Evolutionary conservation across 92 coral and sea anemone genomes (phyloP).

Genomic region (Epizoanthus ramosus): DNA sequence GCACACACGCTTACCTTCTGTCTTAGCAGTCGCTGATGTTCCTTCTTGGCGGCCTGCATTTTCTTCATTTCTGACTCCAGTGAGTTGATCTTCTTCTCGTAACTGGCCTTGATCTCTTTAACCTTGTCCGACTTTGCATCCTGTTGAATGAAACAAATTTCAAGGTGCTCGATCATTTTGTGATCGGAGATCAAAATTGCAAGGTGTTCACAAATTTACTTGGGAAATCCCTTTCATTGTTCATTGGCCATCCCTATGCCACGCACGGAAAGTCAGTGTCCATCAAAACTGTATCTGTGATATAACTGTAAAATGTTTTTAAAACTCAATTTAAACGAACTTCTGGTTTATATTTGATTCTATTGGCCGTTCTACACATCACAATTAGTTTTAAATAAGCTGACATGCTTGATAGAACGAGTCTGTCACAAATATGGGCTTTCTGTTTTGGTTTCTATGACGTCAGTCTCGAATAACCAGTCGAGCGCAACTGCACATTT

Average conservation of each 20-base stretch:
- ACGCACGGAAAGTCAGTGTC: too few relatives aligned
- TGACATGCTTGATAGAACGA: not conserved
- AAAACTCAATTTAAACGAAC: not conserved
- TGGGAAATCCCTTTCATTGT: too few relatives aligned
- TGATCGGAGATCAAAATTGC: not conserved
- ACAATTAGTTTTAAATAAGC: not conserved
- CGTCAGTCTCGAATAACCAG: not conserved
- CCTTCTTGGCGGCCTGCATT: conserved; percentile 90
- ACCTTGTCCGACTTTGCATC: conserved; percentile 80
- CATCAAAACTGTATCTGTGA: not conserved
- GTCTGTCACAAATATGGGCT: not conserved
- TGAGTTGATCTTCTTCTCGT: conserved; percentile 85
- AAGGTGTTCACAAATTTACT: not conserved
- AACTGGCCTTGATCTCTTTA: conserved; percentile 72
- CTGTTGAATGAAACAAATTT: conserved; percentile 26
- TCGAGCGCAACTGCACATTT: not conserved
- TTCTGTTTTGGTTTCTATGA: too few relatives aligned
- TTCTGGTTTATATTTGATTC: not conserved
- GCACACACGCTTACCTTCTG: conserved; percentile 65
- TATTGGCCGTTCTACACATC: too few relatives aligned
- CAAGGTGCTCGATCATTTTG: not conserved
- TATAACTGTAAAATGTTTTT: not conserved
- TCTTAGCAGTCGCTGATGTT: conserved; percentile 83
- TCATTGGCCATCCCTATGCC: too few relatives aligned
- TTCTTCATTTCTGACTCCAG: conserved; percentile 89